phyloP scores from a whole-genome alignment of 2,113 vertebrate species.

The Grus americana region DNA sequence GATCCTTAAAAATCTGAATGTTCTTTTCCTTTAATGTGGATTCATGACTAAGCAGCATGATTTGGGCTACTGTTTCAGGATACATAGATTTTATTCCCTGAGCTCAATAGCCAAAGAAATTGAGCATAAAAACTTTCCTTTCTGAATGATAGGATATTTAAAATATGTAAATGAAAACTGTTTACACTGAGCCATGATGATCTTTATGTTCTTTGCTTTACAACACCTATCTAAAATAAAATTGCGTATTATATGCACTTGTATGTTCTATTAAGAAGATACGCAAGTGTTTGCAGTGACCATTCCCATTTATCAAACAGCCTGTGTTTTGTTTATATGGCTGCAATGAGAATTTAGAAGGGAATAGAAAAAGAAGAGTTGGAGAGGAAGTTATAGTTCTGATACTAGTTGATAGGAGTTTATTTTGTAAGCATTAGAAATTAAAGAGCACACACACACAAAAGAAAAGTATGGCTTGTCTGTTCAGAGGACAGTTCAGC shows the following conservation, averaged over 20 bases:
- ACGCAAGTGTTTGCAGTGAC: background rate
- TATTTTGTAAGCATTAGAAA: constrained; percentile 37
- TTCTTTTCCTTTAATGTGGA: background rate
- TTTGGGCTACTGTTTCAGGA: background rate
- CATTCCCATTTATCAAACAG: constrained; percentile 40
- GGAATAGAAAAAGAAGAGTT: background rate
- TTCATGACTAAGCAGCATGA: background rate
- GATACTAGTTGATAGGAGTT: background rate
- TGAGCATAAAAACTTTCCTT: background rate
- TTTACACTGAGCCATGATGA: background rate
- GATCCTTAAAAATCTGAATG: background rate
- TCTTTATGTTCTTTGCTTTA: background rate
- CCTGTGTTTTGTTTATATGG: background rate
- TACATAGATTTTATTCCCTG: background rate
- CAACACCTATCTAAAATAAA: background rate
- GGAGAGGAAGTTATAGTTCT: background rate
- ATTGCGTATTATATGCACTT: background rate
- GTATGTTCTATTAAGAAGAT: constrained; percentile 5
- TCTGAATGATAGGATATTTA: background rate
- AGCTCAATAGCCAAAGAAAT: background rate
- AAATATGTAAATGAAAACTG: background rate
- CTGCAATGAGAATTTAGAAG: background rate
- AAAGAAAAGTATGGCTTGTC: background rate
- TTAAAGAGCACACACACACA: background rate
- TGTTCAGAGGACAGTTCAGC: background rate